These are phyloP conservation scores for Anguilla pacifica DNA, from an alignment of 2,797 vertebrate species.

Conservation along the genomic window DNA sequence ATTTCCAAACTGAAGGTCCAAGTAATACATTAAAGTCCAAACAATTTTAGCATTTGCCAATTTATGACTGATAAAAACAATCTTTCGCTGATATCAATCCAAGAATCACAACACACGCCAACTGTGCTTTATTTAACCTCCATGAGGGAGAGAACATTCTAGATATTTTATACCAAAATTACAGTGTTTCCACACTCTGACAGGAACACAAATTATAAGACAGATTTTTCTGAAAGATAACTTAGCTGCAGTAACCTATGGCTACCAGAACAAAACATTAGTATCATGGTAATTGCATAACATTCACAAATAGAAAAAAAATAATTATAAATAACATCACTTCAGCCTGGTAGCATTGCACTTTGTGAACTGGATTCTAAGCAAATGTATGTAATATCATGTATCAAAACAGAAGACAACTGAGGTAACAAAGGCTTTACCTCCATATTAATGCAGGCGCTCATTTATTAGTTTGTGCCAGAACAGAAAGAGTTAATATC, in stretches of 20 bases:
- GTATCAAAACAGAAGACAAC: background rate
- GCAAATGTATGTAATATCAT: background rate
- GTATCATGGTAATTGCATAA: background rate
- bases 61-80: constrained; percentile 22
- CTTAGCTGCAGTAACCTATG: background rate
- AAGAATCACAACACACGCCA: constrained; percentile 39
- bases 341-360: background rate
- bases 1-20: constrained; percentile 47
- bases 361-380: background rate
- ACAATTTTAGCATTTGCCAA: constrained; percentile 31
- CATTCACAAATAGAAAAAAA: background rate
- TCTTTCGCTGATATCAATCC: constrained; percentile 37
- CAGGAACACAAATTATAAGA: constrained; percentile 13
- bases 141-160: constrained; percentile 27
- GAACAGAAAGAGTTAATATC: background rate
- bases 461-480: background rate
- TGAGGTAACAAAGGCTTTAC: background rate
- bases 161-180: constrained; percentile 24
- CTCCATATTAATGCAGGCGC: background rate
- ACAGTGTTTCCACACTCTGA: constrained; percentile 25
- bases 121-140: constrained; percentile 35
- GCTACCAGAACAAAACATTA: background rate
- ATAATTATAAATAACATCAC: too few species aligned
- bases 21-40: constrained; percentile 40
- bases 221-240: background rate